Conservation (phyloP, 2,797 vertebrate species). For the Naso thynnoides region DNA sequence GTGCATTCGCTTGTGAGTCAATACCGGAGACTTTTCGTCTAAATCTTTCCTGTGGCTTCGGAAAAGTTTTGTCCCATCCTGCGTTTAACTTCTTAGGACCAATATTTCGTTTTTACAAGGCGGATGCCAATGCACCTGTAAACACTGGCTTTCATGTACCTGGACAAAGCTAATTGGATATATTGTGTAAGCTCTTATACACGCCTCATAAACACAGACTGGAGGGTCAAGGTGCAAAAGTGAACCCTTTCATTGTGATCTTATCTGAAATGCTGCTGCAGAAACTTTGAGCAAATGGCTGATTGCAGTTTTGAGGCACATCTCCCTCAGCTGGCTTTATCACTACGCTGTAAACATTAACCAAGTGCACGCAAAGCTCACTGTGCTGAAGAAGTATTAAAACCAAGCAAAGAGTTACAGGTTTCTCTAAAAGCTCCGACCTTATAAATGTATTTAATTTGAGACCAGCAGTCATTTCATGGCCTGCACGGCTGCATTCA, state of each 20-base stretch:
- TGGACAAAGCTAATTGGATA: background rate
- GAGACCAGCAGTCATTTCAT: background rate
- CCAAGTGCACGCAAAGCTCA: background rate
- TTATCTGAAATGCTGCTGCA: constrained; percentile 41
- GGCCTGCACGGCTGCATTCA: background rate
- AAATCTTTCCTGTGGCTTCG: background rate
- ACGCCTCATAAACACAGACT: constrained; percentile 21
- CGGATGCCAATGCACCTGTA: background rate
- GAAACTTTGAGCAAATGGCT: constrained; percentile 5
- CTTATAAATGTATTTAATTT: background rate
- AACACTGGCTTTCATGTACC: background rate
- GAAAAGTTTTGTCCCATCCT: constrained; percentile 1
- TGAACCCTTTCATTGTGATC: constrained; percentile 45
- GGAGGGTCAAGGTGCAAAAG: constrained; percentile 57
- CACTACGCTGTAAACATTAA: constrained; percentile 1
- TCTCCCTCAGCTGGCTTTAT: background rate
- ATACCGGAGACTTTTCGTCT: background rate
- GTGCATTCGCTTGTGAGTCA: constrained; percentile 26
- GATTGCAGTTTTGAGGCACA: background rate
- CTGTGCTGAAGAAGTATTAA: background rate
- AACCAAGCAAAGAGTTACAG: too few relatives aligned
- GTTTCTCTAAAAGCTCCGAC: background rate
- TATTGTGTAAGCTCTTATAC: background rate
- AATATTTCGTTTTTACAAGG: constrained; percentile 22
- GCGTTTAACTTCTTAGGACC: background rate